Base-by-base conservation (phyloP, 2,888 invertebrate species). In the Branchinecta sandiegonensis region DNA sequence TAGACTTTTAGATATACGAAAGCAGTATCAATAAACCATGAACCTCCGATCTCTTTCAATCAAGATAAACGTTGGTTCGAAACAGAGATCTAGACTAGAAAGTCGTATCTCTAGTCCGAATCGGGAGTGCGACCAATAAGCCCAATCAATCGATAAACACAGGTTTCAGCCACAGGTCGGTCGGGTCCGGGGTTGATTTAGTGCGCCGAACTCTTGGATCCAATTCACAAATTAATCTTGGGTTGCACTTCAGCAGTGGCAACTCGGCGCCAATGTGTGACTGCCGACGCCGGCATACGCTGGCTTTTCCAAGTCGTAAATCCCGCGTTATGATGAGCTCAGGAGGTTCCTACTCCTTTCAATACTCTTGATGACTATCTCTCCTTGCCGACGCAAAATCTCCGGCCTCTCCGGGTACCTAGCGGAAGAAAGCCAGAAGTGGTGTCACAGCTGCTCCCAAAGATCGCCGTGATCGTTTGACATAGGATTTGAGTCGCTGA, bases 81-180 rank as follows among this genome's bases (percentile, higher is more conserved):
- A 56, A 56, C 23, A 23, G 63, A 9, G 23, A 17, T 56, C 11
- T 10, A 56, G 23, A 23, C 63, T 56, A 23, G 23, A 56, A 56
- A 17, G 37, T 23, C 23, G 23, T 23, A 23, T 23, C 23, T 23
- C 23, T 2, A 23, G 23, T 37, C 37, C 37, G 37, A 37, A 37
- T 37, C 37, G 4, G 37, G 37, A 37, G 37, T 37, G 37, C 37
- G 63, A 10, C n/a, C 14, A 23, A 23, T 17, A 56, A 56, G 23
- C 8, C 23, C 63, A 56, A 56, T 56, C 63, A 56, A 56, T 56
- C 63, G 63, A 56, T 56, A 56, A 56, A 56, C 23, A 56, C 63
- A 56, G 63, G 63, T 56, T 56, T 17, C 8, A 56, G 63, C 63
- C 63, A 56, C 63, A 56, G 14, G 63, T 56, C 63, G 8, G 23